Conservation (phyloP, 2,113 vertebrate genomes). For the Menura novaehollandiae region DNA sequence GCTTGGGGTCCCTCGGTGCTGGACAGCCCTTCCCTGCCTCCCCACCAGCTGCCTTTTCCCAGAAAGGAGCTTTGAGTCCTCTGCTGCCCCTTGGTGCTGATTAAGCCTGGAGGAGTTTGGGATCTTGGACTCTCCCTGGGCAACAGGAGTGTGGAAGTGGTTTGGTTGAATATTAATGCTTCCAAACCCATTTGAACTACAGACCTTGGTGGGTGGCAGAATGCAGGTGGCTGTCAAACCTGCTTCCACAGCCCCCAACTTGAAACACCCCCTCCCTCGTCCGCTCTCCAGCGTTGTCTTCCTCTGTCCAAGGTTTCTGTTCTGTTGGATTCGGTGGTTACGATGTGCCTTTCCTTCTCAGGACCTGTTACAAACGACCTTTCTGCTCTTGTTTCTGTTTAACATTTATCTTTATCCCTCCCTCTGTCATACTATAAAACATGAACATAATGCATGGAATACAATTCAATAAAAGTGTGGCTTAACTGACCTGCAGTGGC, state of each 20-base stretch:
- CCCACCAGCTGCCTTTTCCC: neutral
- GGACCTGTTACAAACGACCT: slow-evolving; percentile 61
- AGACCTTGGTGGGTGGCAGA: neutral
- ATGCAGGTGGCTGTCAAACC: neutral
- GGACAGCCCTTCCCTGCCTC: neutral
- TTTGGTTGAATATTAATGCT: neutral
- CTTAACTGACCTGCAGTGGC: neutral
- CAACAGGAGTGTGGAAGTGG: neutral
- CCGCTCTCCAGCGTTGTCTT: neutral
- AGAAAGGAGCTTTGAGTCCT: neutral
- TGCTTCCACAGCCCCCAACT: neutral
- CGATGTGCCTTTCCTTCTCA: slow-evolving; percentile 72
- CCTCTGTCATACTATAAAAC: slow-evolving; percentile 52
- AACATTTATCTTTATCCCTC: slow-evolving; percentile 26
- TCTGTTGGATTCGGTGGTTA: slow-evolving; percentile 56
- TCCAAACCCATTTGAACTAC: neutral
- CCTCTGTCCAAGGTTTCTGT: slow-evolving; percentile 19
- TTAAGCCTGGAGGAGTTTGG: neutral
- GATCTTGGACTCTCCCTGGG: neutral
- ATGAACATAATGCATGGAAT: slow-evolving; percentile 64
- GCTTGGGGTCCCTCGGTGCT: neutral
- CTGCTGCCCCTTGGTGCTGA: slow-evolving; percentile 30
- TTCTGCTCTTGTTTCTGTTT: slow-evolving; percentile 54
- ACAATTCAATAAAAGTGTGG: slow-evolving; percentile 65
- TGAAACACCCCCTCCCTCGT: neutral